Evolutionary conservation across 2,888 invertebrate genomes (phyloP).

Genomic region (Stenurella melanura): DNA sequence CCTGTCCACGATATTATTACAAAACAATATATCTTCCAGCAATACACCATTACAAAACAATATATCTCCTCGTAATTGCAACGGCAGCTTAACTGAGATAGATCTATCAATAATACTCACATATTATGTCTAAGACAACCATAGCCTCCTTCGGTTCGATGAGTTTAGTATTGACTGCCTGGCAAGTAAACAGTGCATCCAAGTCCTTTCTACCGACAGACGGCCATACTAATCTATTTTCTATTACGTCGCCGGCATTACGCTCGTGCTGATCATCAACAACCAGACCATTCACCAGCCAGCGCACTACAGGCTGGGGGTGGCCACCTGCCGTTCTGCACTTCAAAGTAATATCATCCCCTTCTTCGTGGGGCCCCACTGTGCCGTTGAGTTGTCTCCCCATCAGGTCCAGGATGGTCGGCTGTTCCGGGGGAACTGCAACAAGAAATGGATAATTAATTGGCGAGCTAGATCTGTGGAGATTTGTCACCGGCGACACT

Average conservation of each 20-base stretch:
- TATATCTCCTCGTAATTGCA: background rate
- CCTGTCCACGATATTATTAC: no score
- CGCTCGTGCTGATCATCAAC: constrained; percentile 90
- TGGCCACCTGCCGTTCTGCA: constrained; percentile 92
- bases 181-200: constrained; percentile 91
- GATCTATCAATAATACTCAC: constrained; percentile 76
- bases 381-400: constrained; percentile 88
- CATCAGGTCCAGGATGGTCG: constrained; percentile 89
- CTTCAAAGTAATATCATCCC: constrained; percentile 88
- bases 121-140: constrained; percentile 84
- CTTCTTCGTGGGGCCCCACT: constrained; percentile 90
- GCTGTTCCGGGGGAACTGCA: constrained; percentile 91
- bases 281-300: constrained; percentile 87
- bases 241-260: constrained; percentile 90
- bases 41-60: no score
- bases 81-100: background rate
- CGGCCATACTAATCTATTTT: constrained; percentile 86
- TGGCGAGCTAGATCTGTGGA: constrained; percentile 26
- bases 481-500: constrained; percentile 33
- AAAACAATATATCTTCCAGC: no score
- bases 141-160: constrained; percentile 87
- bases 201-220: constrained; percentile 86
- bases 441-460: constrained; percentile 42
- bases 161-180: constrained; percentile 89
- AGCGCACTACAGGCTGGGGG: constrained; percentile 85